These are phyloP conservation scores for Dendrocincla fuliginosa DNA, from an alignment of 2,797 vertebrate species.

Conservation along the genomic window DNA sequence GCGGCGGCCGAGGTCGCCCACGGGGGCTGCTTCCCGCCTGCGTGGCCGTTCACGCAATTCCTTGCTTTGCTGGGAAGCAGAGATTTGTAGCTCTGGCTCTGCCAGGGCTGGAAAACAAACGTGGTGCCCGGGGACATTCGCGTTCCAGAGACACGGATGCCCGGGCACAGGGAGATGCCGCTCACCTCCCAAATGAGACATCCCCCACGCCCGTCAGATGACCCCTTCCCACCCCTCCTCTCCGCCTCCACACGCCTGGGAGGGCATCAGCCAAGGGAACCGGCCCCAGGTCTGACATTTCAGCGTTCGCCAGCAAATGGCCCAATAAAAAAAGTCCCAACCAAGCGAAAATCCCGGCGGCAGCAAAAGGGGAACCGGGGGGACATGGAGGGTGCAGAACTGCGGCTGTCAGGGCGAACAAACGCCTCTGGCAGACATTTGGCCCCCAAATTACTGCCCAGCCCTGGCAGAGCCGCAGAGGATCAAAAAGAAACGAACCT, in stretches of 20 bases:
- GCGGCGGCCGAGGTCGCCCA: fast-evolving
- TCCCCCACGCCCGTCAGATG: fast-evolving
- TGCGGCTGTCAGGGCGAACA: fast-evolving
- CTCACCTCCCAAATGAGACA: fast-evolving
- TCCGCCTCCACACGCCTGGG: background rate
- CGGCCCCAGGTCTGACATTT: slow-evolving; percentile 11
- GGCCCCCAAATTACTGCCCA: background rate
- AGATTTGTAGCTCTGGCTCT: background rate
- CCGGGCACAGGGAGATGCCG: background rate
- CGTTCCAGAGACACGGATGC: background rate
- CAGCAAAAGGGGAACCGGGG: background rate
- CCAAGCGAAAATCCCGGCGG: background rate
- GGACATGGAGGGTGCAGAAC: background rate
- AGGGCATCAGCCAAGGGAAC: background rate
- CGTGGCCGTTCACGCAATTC: background rate
- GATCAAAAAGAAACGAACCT: background rate
- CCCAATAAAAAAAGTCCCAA: background rate
- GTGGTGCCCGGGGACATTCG: fast-evolving
- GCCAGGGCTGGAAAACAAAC: background rate
- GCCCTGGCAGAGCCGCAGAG: fast-evolving
- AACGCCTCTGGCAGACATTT: background rate
- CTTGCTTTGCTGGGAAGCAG: background rate
- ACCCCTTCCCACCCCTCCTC: background rate
- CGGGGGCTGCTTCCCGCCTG: background rate
- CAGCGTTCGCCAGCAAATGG: background rate